phyloP scores from a whole-genome alignment of 2,113 vertebrate genomes.

The Crypturellus undulatus region DNA sequence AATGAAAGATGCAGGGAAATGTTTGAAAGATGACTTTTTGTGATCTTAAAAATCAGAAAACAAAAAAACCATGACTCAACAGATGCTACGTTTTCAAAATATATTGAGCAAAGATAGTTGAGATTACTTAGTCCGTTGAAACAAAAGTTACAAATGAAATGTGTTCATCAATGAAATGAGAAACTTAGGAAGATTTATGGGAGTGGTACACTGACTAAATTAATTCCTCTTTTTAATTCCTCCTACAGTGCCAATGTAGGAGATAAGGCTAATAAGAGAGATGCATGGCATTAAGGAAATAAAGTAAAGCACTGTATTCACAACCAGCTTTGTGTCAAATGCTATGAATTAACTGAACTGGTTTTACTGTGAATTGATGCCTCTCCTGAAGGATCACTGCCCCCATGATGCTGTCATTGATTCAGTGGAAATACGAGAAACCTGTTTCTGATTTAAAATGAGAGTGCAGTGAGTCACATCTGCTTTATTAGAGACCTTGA shows the following conservation, averaged over 20 bases:
- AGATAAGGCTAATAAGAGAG: background rate
- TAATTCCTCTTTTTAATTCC: background rate
- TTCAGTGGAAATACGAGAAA: background rate
- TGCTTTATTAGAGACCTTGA: conserved; percentile 24
- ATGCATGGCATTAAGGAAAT: background rate
- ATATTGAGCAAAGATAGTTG: background rate
- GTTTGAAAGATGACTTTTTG: background rate
- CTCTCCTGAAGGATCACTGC: accelerated
- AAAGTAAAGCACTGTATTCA: background rate
- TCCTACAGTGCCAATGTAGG: background rate
- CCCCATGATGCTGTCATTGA: background rate
- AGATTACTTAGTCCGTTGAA: background rate
- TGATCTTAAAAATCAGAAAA: background rate
- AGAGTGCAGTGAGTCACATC: conserved; percentile 33
- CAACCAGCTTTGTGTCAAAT: background rate
- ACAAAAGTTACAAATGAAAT: background rate
- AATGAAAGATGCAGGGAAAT: background rate
- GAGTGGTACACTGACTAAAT: background rate
- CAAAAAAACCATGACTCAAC: background rate
- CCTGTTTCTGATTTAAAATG: background rate
- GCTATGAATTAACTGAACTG: background rate
- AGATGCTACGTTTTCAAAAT: background rate
- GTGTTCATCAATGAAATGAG: background rate
- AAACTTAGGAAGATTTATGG: background rate
- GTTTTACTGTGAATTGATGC: background rate